Percentiles rank a stretch among this genome's conserved stretches.
Conservation (phyloP, 2,797 vertebrate genomes). For the Cichlasoma orientale region DNA sequence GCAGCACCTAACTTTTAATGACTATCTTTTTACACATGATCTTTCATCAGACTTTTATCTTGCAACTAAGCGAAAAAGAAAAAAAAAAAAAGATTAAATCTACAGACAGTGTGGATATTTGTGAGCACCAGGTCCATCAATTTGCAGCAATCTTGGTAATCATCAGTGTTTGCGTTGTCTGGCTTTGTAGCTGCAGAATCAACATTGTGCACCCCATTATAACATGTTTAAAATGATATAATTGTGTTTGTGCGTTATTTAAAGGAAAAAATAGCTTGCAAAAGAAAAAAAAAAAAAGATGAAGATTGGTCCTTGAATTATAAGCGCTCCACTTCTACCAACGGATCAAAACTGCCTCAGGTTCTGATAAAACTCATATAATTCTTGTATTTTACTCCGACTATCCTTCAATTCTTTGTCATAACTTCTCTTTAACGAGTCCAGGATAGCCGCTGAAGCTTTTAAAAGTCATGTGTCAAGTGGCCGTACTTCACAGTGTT, state of each 20-base stretch:
- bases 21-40: conserved; percentile 53
- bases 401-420: conserved; percentile 26
- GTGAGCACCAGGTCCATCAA: not conserved
- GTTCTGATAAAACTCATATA: conserved; percentile 11
- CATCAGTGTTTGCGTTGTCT: not conserved
- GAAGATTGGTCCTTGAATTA: not conserved
- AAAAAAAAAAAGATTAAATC: conserved; percentile 40
- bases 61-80: conserved; percentile 48
- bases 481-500: conserved; percentile 41
- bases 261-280: not conserved
- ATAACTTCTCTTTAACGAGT: conserved; percentile 13
- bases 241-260: not conserved
- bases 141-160: conserved; percentile 12
- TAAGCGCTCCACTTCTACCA: not conserved
- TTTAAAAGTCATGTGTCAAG: conserved; percentile 52
- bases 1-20: conserved; percentile 53
- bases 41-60: conserved; percentile 43
- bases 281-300: not conserved
- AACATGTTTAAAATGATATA: not conserved
- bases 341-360: not conserved
- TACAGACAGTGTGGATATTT: conserved; percentile 4
- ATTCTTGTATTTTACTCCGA: conserved; percentile 14
- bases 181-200: not conserved
- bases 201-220: not conserved
- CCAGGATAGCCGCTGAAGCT: conserved; percentile 8